These are phyloP conservation scores for Orthosia cruda DNA, from an alignment of 2,888 invertebrate genomes.

Conservation along the genomic window DNA sequence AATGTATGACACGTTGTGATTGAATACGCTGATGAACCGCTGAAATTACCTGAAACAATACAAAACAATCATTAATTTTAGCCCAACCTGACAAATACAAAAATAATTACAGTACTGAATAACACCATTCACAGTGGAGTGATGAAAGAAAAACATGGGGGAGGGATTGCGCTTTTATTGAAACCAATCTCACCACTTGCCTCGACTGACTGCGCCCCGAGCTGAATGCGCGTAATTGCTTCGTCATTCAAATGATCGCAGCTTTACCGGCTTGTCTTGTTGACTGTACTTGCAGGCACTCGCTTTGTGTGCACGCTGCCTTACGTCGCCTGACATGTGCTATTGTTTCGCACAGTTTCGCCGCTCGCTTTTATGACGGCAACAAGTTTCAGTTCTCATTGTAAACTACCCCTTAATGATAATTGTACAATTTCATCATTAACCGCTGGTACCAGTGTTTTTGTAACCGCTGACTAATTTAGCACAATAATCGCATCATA, in stretches of 20 bases:
- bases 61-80: conserved; percentile 64
- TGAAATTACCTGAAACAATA: conserved; percentile 82
- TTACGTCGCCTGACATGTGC: conserved; percentile 85
- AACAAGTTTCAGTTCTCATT: conserved; percentile 74
- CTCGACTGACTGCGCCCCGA: conserved; percentile 86
- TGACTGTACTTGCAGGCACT: conserved; percentile 86
- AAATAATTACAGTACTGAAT: conserved; percentile 79
- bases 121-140: conserved; percentile 87
- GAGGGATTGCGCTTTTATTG: conserved; percentile 90
- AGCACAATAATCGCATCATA: conserved; percentile 54
- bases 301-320: conserved; percentile 83
- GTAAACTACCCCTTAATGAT: conserved; percentile 69
- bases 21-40: conserved; percentile 25
- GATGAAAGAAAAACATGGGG: conserved; percentile 91
- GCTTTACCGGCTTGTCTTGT: conserved; percentile 88
- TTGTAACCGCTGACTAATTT: conserved; percentile 47
- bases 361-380: conserved; percentile 82
- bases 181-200: conserved; percentile 91
- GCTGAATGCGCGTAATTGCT: conserved; percentile 90
- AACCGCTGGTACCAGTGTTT: conserved; percentile 50
- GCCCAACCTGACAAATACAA: conserved; percentile 48
- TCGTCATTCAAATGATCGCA: conserved; percentile 90
- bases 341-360: conserved; percentile 81
- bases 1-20: conserved; percentile 31
- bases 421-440: conserved; percentile 65